These are phyloP conservation scores for Onchidella celtica DNA, from an alignment of 2,888 invertebrate species.

Conservation along the genomic window DNA sequence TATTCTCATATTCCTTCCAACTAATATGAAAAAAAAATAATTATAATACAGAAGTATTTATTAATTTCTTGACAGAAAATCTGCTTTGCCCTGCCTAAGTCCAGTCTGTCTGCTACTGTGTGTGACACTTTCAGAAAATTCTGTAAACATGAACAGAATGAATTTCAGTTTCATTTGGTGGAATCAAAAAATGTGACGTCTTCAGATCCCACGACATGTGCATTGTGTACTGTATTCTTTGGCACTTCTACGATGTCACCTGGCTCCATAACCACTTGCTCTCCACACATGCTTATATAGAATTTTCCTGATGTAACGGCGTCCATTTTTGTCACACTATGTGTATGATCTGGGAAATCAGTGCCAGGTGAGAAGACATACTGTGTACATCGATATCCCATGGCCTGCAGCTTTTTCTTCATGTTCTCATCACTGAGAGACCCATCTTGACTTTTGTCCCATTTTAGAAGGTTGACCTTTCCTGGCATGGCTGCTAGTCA, in stretches of 20 bases:
- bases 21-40: too few species aligned
- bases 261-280: slow-evolving; percentile 69
- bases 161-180: too few species aligned
- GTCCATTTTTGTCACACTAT: slow-evolving; percentile 72
- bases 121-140: too few species aligned
- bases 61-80: too few species aligned
- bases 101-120: too few species aligned
- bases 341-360: slow-evolving; percentile 75
- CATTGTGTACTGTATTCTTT: slow-evolving; percentile 70
- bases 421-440: slow-evolving; percentile 64
- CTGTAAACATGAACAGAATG: too few species aligned
- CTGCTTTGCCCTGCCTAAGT: too few species aligned
- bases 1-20: too few species aligned
- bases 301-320: slow-evolving; percentile 72
- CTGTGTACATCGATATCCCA: slow-evolving; percentile 67
- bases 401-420: slow-evolving; percentile 67
- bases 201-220: slow-evolving; percentile 70
- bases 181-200: slow-evolving; percentile 73
- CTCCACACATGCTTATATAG: slow-evolving; percentile 71
- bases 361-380: slow-evolving; percentile 73
- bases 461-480: slow-evolving; percentile 66
- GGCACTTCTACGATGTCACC: slow-evolving; percentile 76
- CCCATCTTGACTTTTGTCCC: slow-evolving; percentile 70
- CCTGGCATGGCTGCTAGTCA: background rate
- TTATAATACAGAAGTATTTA: too few species aligned